Conservation (phyloP, 2,888 invertebrate genomes). For the Willowsia nigromaculata region DNA sequence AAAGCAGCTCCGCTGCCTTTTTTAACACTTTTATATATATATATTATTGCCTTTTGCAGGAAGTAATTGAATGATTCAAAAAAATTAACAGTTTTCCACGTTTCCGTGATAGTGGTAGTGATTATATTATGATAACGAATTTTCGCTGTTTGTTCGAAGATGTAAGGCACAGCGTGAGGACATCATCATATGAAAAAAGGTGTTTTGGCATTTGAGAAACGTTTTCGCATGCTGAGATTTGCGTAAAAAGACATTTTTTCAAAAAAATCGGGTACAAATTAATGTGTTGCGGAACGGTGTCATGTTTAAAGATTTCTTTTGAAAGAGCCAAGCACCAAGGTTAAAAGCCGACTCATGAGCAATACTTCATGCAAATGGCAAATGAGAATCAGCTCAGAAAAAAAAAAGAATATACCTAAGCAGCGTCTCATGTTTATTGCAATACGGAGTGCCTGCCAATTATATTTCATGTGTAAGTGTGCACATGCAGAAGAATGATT, state of each 20-base stretch:
- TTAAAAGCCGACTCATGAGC: conserved; percentile 55
- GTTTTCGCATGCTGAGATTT: not conserved
- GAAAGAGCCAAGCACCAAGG: not conserved
- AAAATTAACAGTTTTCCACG: not conserved
- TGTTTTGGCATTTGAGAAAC: not conserved
- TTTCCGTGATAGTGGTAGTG: conserved; percentile 4
- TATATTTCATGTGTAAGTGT: not conserved
- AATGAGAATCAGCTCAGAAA: conserved; percentile 13
- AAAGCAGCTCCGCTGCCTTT: not conserved
- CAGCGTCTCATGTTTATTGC: not conserved
- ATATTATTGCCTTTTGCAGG: not conserved
- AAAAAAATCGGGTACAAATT: conserved; percentile 16
- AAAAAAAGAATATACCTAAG: not conserved
- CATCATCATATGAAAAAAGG: not conserved
- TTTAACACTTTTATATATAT: not conserved
- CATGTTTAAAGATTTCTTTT: not conserved
- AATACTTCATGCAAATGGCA: conserved; percentile 38
- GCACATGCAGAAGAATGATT: not conserved
- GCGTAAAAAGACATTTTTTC: not conserved
- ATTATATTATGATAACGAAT: not conserved
- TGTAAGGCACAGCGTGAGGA: not conserved
- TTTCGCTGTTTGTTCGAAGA: not conserved
- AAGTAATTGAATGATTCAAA: not conserved
- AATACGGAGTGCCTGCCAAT: not conserved
- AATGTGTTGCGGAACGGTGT: conserved; percentile 1